Conservation (phyloP, 1,140 invertebrate genomes). For the Bathynomus jamesi region DNA sequence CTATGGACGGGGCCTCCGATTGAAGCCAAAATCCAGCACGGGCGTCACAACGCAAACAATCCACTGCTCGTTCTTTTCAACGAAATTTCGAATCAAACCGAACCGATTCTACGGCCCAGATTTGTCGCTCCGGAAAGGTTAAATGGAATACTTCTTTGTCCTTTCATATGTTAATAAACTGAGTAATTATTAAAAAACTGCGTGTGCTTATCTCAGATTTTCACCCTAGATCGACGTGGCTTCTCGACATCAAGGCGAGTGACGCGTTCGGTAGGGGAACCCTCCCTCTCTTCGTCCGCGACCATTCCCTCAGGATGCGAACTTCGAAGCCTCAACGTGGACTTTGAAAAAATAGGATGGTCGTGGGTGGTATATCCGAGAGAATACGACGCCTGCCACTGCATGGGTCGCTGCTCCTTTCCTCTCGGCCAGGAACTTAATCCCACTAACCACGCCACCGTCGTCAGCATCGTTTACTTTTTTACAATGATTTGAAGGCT, state of each 20-base stretch:
- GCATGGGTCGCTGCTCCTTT: slow-evolving; percentile 46
- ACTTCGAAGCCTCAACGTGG: slow-evolving; percentile 40
- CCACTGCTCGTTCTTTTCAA: neutral
- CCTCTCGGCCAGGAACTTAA: slow-evolving; percentile 48
- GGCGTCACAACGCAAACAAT: neutral
- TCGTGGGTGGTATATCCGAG: slow-evolving; percentile 46
- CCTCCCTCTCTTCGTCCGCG: neutral
- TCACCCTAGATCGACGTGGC: too few relatives aligned
- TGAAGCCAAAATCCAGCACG: neutral
- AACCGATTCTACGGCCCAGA: too few relatives aligned
- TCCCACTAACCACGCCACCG: slow-evolving; percentile 52
- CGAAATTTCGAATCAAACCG: neutral
- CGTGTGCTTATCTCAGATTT: too few relatives aligned
- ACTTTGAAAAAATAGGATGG: slow-evolving; percentile 51
- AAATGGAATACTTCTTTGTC: too few relatives aligned
- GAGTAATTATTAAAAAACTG: too few relatives aligned
- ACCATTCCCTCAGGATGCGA: slow-evolving; percentile 28
- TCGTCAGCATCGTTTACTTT: slow-evolving; percentile 50
- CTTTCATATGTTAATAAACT: too few relatives aligned
- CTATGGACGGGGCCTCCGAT: neutral
- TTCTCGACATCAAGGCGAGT: neutral
- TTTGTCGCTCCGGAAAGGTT: too few relatives aligned
- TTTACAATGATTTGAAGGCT: slow-evolving; percentile 42
- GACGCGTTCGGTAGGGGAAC: neutral
- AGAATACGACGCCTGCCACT: slow-evolving; percentile 49